Percentiles rank a stretch among this genome's conserved stretches.
These are phyloP conservation scores for Polypedilum vanderplanki DNA, from an alignment of 1,140 invertebrate species.

Conservation along the genomic window DNA sequence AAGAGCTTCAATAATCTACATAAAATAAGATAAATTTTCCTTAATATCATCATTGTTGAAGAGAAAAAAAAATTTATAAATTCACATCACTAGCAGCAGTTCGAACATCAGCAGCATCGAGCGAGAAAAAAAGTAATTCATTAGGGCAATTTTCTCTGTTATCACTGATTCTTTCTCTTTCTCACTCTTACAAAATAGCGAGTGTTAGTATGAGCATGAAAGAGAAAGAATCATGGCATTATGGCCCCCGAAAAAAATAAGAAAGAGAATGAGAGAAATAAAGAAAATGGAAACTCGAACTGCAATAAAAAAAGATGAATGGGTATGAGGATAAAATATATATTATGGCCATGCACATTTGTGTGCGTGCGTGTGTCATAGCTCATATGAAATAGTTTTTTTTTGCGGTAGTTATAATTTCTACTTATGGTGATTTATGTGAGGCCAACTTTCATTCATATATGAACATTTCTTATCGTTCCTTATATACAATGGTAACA, in stretches of 20 bases:
- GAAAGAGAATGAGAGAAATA: background rate
- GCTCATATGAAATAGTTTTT: background rate
- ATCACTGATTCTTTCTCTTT: conserved; percentile 5
- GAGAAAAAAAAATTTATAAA: too few species aligned
- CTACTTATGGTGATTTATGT: background rate
- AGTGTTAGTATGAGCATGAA: background rate
- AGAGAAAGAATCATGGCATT: background rate
- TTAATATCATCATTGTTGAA: conserved; percentile 16
- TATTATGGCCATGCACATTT: background rate
- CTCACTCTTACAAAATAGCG: background rate
- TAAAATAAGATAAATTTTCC: background rate
- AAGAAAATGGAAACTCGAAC: conserved; percentile 29
- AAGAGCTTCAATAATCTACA: background rate
- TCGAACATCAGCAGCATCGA: background rate
- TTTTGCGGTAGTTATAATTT: conserved; percentile 18
- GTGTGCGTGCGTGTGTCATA: background rate
- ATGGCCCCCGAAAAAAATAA: conserved; percentile 14
- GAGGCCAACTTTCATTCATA: background rate
- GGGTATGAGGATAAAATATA: conserved; percentile 12
- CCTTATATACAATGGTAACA: background rate
- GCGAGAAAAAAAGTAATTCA: conserved; percentile 8
- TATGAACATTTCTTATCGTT: background rate
- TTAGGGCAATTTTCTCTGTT: conserved; percentile 13
- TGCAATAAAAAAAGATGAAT: conserved; percentile 26
- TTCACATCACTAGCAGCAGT: too few species aligned